phyloP scores from a whole-genome alignment of 2,113 vertebrate species.

The Globicephala melas region DNA sequence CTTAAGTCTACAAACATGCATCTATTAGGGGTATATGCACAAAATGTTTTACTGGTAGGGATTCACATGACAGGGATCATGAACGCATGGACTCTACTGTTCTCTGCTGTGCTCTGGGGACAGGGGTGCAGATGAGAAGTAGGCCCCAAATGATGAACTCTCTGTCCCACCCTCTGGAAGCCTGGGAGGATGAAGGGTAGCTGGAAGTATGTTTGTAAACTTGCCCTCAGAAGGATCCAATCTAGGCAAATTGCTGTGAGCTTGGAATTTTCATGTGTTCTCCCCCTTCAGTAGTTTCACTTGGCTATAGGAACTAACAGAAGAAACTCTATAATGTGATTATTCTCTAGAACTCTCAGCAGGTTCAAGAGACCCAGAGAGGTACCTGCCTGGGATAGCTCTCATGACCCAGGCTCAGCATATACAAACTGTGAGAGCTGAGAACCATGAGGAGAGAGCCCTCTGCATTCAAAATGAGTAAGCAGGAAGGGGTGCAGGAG shows the following conservation, averaged over 20 bases:
- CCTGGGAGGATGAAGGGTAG: accelerated
- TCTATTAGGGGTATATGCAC: background rate
- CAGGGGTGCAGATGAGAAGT: background rate
- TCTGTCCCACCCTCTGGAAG: background rate
- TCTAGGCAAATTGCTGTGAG: background rate
- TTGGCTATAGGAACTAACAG: background rate
- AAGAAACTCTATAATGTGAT: background rate
- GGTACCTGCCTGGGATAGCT: background rate
- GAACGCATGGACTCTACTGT: background rate
- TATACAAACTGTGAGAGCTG: background rate
- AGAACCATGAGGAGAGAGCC: background rate
- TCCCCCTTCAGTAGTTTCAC: background rate
- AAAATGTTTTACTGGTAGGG: background rate
- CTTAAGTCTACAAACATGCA: background rate
- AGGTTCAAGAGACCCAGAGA: background rate
- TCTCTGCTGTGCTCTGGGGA: background rate
- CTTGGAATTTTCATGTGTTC: background rate
- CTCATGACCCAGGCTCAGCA: background rate
- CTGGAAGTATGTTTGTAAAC: background rate
- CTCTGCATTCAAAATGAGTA: background rate
- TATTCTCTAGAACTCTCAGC: background rate
- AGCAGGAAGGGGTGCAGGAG: background rate
- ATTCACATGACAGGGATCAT: background rate
- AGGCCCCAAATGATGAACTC: background rate
- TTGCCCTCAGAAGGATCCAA: background rate